A percentile compares a stretch with the other conserved stretches of the same genome.
Conservation (phyloP, 2,888 invertebrate species). For the Lasioglossum zephyrum region DNA sequence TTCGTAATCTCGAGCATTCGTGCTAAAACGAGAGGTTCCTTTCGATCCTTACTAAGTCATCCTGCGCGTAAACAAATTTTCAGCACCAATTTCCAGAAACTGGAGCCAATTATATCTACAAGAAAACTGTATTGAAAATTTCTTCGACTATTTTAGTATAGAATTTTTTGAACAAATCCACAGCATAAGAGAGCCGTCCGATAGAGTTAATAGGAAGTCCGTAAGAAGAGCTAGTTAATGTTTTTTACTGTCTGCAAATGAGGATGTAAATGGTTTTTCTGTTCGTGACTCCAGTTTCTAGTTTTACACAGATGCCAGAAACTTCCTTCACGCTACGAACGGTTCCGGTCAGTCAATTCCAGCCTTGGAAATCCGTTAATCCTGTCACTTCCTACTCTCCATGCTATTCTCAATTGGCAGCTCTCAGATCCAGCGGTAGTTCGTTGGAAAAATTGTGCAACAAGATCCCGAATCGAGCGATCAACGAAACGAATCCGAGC, state of each 20-base stretch:
- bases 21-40: background rate
- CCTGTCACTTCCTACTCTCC: slow-evolving; percentile 3
- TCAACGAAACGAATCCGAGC: background rate
- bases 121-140: background rate
- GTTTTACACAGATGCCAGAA: background rate
- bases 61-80: background rate
- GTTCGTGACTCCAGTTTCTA: background rate
- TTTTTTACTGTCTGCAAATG: background rate
- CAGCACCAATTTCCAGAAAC: background rate
- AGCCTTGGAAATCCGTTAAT: slow-evolving; percentile 14
- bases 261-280: background rate
- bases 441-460: background rate
- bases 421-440: background rate
- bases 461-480: background rate
- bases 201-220: background rate
- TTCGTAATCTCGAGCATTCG: background rate
- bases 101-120: background rate
- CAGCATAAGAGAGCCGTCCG: background rate
- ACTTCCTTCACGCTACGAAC: background rate
- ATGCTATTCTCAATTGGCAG: background rate
- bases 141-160: no score
- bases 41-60: background rate
- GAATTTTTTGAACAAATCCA: no score
- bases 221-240: background rate
- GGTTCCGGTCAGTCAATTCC: slow-evolving; percentile 10